These are phyloP conservation scores for Willisornis vidua DNA, from an alignment of 2,113 vertebrate genomes.

Conservation along the genomic window DNA sequence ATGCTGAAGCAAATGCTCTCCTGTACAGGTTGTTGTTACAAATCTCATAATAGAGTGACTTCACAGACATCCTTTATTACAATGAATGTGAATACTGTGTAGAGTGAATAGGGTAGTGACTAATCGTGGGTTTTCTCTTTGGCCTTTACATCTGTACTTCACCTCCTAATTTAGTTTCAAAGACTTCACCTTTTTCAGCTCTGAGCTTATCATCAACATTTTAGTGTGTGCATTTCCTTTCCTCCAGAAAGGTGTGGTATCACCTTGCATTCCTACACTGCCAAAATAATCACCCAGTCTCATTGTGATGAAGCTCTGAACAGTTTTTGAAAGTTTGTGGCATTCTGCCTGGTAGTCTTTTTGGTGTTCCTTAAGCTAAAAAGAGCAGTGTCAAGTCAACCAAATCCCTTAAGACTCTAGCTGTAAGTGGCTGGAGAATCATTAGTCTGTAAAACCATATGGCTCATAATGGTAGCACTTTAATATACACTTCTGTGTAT, in stretches of 20 bases:
- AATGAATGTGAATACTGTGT: neutral
- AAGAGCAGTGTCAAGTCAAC: neutral
- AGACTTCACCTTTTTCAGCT: neutral
- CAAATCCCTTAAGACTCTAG: neutral
- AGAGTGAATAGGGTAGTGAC: neutral
- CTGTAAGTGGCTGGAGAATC: neutral
- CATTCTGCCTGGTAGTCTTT: neutral
- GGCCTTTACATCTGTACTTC: neutral
- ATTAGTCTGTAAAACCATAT: neutral
- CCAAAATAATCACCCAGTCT: neutral
- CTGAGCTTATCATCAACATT: neutral
- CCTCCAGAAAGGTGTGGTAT: neutral
- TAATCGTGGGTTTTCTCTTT: neutral
- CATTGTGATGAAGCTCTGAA: neutral
- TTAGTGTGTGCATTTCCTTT: neutral
- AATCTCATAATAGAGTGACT: neutral
- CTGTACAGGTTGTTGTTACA: neutral
- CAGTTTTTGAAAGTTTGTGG: neutral
- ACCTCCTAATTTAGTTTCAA: neutral
- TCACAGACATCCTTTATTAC: neutral
- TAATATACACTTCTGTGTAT: neutral
- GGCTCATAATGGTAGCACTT: neutral
- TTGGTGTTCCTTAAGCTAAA: neutral
- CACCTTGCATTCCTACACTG: neutral
- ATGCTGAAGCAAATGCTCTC: constrained; percentile 28